Conservation (phyloP, 2,888 invertebrate species). For the Timandra comae region DNA sequence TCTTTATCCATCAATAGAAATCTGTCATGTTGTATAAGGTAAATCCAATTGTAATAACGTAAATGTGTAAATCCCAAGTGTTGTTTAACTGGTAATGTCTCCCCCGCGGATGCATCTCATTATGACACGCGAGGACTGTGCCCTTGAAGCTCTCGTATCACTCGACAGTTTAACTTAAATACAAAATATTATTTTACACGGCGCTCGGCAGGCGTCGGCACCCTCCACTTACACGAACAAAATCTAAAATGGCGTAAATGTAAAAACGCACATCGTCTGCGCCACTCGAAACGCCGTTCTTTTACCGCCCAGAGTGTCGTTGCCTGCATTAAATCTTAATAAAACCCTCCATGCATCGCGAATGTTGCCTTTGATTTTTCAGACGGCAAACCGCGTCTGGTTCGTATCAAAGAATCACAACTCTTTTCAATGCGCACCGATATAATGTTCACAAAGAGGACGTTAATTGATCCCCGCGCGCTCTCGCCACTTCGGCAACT, state of each 20-base stretch:
- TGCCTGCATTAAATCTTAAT: slow-evolving; percentile 76
- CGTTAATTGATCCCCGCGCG: slow-evolving; percentile 66
- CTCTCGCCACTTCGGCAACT: slow-evolving; percentile 16
- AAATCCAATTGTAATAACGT: no score
- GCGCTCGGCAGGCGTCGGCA: slow-evolving; percentile 22
- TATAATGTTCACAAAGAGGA: slow-evolving; percentile 68
- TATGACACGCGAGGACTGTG: neutral
- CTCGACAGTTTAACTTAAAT: slow-evolving; percentile 17
- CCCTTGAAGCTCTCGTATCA: slow-evolving; percentile 13
- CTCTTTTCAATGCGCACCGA: slow-evolving; percentile 76
- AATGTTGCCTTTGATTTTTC: slow-evolving; percentile 72
- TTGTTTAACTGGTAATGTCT: no score
- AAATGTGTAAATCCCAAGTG: no score
- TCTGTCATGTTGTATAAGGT: no score
- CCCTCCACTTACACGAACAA: slow-evolving; percentile 51
- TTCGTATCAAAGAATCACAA: slow-evolving; percentile 74
- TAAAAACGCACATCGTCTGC: slow-evolving; percentile 61
- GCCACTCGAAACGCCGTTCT: slow-evolving; percentile 70
- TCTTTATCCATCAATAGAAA: no score
- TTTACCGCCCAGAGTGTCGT: slow-evolving; percentile 75
- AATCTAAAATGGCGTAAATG: slow-evolving; percentile 68
- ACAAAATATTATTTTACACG: slow-evolving; percentile 22
- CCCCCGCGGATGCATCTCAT: neutral
- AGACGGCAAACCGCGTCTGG: slow-evolving; percentile 74
- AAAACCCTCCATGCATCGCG: slow-evolving; percentile 73